Percentiles rank a stretch among this genome's conserved stretches.
phyloP scores from a whole-genome alignment of 2,888 invertebrate species.

The Drosophila mulleri region DNA sequence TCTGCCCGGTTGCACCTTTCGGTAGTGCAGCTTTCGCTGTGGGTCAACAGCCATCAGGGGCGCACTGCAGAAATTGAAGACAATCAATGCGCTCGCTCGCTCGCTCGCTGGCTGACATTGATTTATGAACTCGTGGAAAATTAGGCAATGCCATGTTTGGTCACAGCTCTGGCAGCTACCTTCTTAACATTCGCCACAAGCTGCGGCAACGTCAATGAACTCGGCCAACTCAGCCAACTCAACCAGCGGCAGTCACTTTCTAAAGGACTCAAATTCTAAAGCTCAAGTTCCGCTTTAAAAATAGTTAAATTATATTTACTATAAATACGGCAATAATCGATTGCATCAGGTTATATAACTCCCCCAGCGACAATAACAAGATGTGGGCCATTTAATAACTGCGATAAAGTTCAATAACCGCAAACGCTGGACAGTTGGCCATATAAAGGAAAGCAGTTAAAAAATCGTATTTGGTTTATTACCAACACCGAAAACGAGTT shows the following conservation, averaged over 20 bases:
- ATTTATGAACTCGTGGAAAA: constrained; percentile 83
- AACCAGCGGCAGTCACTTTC: constrained; percentile 22
- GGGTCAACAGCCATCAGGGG: constrained; percentile 45
- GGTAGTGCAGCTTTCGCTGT: constrained; percentile 38
- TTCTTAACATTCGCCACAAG: constrained; percentile 31
- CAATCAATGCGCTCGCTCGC: constrained; percentile 75
- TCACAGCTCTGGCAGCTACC: constrained; percentile 48
- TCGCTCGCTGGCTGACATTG: constrained; percentile 67
- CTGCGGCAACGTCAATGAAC: constrained; percentile 50
- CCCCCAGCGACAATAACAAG: constrained; percentile 56
- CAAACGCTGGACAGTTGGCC: constrained; percentile 54
- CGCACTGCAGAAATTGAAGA: constrained; percentile 73
- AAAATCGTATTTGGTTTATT: constrained; percentile 74
- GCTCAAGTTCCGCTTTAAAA: background rate
- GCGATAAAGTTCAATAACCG: constrained; percentile 72
- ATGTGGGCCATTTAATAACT: constrained; percentile 58
- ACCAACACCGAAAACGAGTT: constrained; percentile 79
- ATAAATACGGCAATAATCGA: constrained; percentile 17
- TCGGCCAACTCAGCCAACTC: background rate
- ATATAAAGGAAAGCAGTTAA: constrained; percentile 53
- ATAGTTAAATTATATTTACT: background rate
- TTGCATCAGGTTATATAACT: constrained; percentile 21
- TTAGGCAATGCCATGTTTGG: constrained; percentile 83
- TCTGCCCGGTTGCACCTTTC: constrained; percentile 39
- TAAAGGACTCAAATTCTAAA: constrained; percentile 1